Conservation (phyloP, 2,888 invertebrate species). For the Cerastoderma edule region DNA sequence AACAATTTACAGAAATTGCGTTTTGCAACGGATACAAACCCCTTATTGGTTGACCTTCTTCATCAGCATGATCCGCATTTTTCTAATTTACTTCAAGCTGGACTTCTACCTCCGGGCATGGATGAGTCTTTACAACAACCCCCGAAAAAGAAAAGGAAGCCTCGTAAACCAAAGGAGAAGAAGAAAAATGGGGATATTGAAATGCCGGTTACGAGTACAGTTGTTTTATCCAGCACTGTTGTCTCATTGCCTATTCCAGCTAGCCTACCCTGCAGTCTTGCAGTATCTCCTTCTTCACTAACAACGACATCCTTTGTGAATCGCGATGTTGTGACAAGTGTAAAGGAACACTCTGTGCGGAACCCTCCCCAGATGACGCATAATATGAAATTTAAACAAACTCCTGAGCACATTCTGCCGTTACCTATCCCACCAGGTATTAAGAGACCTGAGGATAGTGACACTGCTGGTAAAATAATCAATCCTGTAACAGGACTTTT, state of each 20-base stretch:
- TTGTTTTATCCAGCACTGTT: constrained; percentile 33
- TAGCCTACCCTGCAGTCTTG: constrained; percentile 10
- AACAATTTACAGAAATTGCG: constrained; percentile 74
- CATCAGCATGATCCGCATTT: constrained; percentile 91
- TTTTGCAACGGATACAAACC: constrained; percentile 88
- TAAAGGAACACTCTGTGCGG: constrained; percentile 44
- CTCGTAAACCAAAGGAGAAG: constrained; percentile 71
- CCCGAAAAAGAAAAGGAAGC: constrained; percentile 69
- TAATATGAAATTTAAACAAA: constrained; percentile 47
- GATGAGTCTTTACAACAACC: constrained; percentile 64
- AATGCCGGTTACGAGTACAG: constrained; percentile 52
- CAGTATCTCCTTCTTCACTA: constrained; percentile 24
- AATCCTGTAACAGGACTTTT: constrained; percentile 79
- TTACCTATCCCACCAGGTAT: constrained; percentile 43
- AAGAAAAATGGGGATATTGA: constrained; percentile 60
- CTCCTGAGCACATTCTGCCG: constrained; percentile 51
- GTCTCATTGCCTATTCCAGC: constrained; percentile 22
- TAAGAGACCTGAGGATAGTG: constrained; percentile 41
- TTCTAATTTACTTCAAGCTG: constrained; percentile 63
- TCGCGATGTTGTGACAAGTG: constrained; percentile 38
- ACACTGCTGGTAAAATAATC: constrained; percentile 76
- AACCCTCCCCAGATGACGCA: constrained; percentile 55
- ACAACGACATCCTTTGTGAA: constrained; percentile 30
- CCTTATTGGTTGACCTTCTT: constrained; percentile 94
- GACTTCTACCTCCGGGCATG: constrained; percentile 67